These are phyloP conservation scores for Thryonomys swinderianus DNA, from an alignment of 2,113 vertebrate genomes.

Conservation along the genomic window DNA sequence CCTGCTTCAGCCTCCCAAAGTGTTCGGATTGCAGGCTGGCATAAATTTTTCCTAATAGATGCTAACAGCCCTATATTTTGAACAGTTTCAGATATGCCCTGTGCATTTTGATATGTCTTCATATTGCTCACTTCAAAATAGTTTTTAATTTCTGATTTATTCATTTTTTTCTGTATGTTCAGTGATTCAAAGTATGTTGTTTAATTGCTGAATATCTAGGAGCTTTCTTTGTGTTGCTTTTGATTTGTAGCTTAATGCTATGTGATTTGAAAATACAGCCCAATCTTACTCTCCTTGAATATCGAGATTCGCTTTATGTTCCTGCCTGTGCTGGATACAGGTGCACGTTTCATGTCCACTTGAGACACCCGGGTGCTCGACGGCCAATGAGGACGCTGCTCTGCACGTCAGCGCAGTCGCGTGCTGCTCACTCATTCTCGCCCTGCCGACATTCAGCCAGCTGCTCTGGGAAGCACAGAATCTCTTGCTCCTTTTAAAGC, in stretches of 20 bases:
- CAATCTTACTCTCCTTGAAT: not conserved
- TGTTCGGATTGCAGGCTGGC: not conserved
- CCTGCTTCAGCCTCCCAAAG: not conserved
- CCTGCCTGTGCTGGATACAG: not conserved
- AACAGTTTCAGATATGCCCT: not conserved
- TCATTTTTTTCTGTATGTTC: not conserved
- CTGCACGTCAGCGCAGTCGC: not conserved
- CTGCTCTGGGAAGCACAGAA: not conserved
- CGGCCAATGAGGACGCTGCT: not conserved
- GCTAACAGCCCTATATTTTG: not conserved
- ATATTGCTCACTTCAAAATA: not conserved
- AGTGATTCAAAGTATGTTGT: not conserved
- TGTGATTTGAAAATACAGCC: not conserved
- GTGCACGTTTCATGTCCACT: not conserved
- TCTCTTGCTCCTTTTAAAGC: not conserved
- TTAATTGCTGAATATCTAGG: not conserved
- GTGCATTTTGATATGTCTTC: not conserved
- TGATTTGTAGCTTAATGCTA: not conserved
- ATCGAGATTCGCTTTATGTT: not conserved
- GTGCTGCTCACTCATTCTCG: not conserved
- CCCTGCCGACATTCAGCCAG: not conserved
- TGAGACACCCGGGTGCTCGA: not conserved
- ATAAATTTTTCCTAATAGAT: not conserved
- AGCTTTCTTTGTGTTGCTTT: not conserved
- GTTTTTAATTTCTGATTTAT: conserved; percentile 4